These are phyloP conservation scores for Exephanes ischioxanthus DNA, from an alignment of 2,888 invertebrate genomes.

Conservation along the genomic window DNA sequence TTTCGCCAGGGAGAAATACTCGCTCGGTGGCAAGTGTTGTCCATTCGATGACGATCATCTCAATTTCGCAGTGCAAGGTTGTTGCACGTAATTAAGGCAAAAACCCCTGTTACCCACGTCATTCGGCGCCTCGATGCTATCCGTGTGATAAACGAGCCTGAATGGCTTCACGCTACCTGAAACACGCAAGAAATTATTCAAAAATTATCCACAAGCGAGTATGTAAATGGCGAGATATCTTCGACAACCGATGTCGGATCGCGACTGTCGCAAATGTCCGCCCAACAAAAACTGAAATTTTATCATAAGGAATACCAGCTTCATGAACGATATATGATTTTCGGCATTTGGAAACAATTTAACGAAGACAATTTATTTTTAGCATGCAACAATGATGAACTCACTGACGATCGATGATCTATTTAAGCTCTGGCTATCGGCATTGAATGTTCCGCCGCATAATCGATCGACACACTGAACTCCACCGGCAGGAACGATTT, in stretches of 20 bases:
- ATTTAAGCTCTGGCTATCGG: constrained; percentile 87
- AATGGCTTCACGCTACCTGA: constrained; percentile 93
- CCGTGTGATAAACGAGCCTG: constrained; percentile 91
- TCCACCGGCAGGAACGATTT: constrained; percentile 85
- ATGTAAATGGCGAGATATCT: neutral
- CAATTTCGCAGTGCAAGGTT: constrained; percentile 90
- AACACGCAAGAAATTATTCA: constrained; percentile 71
- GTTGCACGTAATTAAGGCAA: constrained; percentile 93
- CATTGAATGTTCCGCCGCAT: constrained; percentile 93
- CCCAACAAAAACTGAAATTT: neutral
- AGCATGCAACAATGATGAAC: constrained; percentile 77
- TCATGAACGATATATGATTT: neutral
- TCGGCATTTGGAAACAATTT: neutral
- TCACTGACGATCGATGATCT: constrained; percentile 91
- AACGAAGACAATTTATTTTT: constrained; percentile 9
- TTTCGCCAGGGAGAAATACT: neutral
- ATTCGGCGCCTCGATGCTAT: constrained; percentile 91
- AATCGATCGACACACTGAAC: constrained; percentile 92
- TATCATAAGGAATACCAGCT: neutral
- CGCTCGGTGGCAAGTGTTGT: neutral
- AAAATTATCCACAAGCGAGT: neutral
- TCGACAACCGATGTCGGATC: neutral
- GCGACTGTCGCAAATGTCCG: no score
- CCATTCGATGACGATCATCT: constrained; percentile 55
- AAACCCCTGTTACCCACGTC: constrained; percentile 93